Conservation (phyloP, 2,113 vertebrate species). For the Gasterosteus aculeatus region DNA sequence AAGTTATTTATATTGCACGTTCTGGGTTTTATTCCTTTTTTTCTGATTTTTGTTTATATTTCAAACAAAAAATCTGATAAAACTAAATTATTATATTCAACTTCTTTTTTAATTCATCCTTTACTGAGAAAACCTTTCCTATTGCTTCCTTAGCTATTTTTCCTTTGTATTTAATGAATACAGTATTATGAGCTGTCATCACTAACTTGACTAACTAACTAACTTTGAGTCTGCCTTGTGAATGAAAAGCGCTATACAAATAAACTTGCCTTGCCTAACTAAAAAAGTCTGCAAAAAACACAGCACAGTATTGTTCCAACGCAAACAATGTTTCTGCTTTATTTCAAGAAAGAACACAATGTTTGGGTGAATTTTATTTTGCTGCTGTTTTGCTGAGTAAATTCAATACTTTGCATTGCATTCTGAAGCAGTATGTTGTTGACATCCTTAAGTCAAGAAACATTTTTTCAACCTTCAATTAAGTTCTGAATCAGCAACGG, state of each 20-base stretch:
- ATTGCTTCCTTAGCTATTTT: background rate
- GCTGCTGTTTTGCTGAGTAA: background rate
- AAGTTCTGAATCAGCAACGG: background rate
- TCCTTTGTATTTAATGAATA: background rate
- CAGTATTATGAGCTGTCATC: background rate
- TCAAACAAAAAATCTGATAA: background rate
- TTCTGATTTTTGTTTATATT: background rate
- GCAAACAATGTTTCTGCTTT: background rate
- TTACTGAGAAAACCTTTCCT: background rate
- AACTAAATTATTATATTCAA: background rate
- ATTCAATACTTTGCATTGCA: background rate
- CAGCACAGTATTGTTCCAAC: background rate
- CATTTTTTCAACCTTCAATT: background rate
- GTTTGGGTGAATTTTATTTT: background rate
- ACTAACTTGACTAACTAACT: background rate
- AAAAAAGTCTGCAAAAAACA: background rate
- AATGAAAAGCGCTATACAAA: too few species aligned
- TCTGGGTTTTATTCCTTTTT: constrained; percentile 6
- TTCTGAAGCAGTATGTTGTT: background rate
- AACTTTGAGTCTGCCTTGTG: too few species aligned
- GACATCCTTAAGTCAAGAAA: background rate
- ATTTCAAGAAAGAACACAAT: background rate
- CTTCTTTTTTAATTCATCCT: background rate
- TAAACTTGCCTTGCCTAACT: too few species aligned
- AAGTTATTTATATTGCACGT: constrained; percentile 8